Conservation (phyloP, 2,113 vertebrate species). For the Rhynchomys soricoides region DNA sequence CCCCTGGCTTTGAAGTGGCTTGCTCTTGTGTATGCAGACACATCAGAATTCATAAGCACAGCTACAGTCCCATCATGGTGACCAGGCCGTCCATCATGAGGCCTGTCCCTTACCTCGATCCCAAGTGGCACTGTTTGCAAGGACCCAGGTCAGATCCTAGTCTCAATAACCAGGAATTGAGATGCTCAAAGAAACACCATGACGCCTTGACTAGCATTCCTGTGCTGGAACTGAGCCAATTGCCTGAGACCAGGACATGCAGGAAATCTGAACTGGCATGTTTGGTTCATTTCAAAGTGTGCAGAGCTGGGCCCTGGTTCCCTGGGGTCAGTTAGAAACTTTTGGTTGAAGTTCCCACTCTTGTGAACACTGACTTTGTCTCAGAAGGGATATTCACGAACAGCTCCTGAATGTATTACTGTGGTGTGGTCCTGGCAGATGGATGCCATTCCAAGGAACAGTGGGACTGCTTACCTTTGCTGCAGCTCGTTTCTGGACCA, state of each 20-base stretch:
- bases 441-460: neutral
- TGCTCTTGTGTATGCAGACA: too few relatives aligned
- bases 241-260: neutral
- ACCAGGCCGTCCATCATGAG: neutral
- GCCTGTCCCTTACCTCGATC: neutral
- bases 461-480: neutral
- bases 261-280: neutral
- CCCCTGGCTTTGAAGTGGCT: neutral
- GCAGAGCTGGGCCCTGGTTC: neutral
- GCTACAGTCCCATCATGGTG: neutral
- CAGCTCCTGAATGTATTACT: conserved; percentile 58
- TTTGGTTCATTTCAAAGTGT: neutral
- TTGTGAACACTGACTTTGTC: neutral
- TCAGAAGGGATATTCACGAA: neutral
- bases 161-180: neutral
- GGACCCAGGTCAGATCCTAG: neutral
- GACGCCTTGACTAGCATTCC: fast-evolving
- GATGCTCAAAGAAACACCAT: neutral
- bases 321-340: neutral
- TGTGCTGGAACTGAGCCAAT: neutral
- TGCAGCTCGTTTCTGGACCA: neutral
- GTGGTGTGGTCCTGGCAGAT: neutral
- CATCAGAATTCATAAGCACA: conserved; percentile 8
- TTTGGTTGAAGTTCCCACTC: neutral
- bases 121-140: neutral